phyloP scores from a whole-genome alignment of 2,797 vertebrate genomes.

The Scyliorhinus canicula region DNA sequence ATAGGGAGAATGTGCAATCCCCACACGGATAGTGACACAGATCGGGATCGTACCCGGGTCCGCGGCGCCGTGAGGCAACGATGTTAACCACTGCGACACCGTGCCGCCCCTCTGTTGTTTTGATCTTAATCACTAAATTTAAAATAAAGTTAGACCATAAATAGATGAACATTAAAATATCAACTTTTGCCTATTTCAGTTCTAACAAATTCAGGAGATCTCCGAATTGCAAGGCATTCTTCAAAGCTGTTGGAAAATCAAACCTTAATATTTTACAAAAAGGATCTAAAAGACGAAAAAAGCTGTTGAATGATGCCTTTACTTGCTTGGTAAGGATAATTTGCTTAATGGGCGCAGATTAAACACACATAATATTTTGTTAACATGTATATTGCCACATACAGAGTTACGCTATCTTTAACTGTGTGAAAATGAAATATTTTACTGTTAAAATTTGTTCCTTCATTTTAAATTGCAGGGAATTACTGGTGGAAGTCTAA shows the following conservation, averaged over 20 bases:
- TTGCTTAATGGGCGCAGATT: not conserved
- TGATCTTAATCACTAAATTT: no score
- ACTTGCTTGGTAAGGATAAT: slow-evolving; percentile 42
- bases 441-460: not conserved
- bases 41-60: no score
- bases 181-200: not conserved
- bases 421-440: not conserved
- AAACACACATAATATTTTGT: not conserved
- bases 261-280: slow-evolving; percentile 34
- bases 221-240: slow-evolving; percentile 39
- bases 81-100: no score
- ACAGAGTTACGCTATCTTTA: not conserved
- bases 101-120: no score
- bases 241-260: slow-evolving; percentile 39
- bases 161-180: not conserved
- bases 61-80: no score
- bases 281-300: slow-evolving; percentile 24
- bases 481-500: slow-evolving; percentile 40
- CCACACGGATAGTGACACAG: no score
- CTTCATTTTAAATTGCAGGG: slow-evolving; percentile 41
- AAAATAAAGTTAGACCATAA: not conserved
- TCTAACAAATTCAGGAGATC: not conserved
- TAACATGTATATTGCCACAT: not conserved
- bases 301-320: slow-evolving; percentile 40
- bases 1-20: no score